Percentiles rank a stretch among this genome's conserved stretches.
These are phyloP conservation scores for Spodoptera frugiperda DNA, from an alignment of 1,140 invertebrate genomes.

Conservation along the genomic window DNA sequence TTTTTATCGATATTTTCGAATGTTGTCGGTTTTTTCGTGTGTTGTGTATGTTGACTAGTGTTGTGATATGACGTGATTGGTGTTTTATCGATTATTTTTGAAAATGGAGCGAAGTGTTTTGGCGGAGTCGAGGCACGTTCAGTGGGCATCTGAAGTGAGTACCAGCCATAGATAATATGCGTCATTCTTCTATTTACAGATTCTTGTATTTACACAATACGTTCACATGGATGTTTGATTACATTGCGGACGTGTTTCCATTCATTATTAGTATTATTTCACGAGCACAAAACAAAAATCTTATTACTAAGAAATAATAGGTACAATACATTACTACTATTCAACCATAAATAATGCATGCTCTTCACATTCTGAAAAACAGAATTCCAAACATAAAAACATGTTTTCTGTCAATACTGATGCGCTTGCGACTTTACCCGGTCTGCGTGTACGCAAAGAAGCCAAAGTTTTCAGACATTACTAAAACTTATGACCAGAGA, in stretches of 20 bases:
- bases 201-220: background rate
- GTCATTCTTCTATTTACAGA: background rate
- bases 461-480: too few species aligned
- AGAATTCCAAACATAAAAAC: too few species aligned
- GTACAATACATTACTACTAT: too few species aligned
- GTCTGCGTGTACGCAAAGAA: too few species aligned
- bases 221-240: background rate
- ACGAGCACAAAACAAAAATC: too few species aligned
- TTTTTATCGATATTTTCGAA: conserved; percentile 58
- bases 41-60: conserved; percentile 46
- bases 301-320: too few species aligned
- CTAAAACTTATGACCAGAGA: too few species aligned
- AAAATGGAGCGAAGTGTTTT: conserved; percentile 85
- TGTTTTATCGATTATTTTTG: conserved; percentile 58
- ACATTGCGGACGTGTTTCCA: background rate
- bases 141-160: conserved; percentile 82
- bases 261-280: background rate
- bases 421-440: too few species aligned
- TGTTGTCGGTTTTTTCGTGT: conserved; percentile 50
- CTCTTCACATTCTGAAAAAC: too few species aligned
- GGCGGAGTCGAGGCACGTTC: conserved; percentile 74
- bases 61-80: conserved; percentile 76
- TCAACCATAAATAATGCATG: too few species aligned
- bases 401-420: too few species aligned
- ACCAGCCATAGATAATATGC: background rate